Evolutionary conservation across 2,113 vertebrate genomes (phyloP).

Genomic region (Bos indicus): DNA sequence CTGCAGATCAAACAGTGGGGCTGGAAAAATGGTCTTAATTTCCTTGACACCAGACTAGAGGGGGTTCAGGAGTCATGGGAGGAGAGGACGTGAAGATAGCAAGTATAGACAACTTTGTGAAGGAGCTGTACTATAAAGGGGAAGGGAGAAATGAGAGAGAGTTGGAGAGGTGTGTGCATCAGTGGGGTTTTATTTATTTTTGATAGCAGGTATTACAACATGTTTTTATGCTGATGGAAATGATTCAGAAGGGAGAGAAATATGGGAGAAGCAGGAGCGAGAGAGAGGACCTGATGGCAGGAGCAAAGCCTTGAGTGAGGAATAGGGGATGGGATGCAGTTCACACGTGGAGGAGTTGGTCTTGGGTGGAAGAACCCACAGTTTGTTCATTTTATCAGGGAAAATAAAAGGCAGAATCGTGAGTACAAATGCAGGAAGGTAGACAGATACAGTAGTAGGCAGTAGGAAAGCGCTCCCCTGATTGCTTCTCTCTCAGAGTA

Average conservation of each 20-base stretch:
- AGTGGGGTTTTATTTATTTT: neutral
- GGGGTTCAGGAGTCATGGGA: neutral
- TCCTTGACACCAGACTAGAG: neutral
- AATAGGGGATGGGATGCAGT: neutral
- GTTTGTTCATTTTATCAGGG: neutral
- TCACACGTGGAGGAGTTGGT: neutral
- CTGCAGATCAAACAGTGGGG: neutral
- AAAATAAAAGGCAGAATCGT: neutral
- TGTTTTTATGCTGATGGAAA: neutral
- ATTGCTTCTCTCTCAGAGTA: slow-evolving; percentile 1
- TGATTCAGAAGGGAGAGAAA: neutral
- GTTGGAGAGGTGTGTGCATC: neutral
- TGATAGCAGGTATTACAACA: neutral
- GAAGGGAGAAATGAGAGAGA: neutral
- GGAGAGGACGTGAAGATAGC: neutral
- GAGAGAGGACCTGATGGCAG: neutral
- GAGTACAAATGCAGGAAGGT: neutral
- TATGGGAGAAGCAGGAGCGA: neutral
- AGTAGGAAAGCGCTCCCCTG: neutral
- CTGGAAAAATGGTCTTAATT: neutral
- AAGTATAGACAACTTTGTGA: neutral
- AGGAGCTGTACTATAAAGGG: neutral
- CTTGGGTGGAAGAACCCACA: neutral
- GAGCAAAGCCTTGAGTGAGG: neutral
- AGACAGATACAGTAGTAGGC: neutral